Percentiles rank a stretch among this genome's conserved stretches.
Evolutionary conservation across 2,797 vertebrate genomes (phyloP).

Genomic region (Coccyzus lansbergi): DNA sequence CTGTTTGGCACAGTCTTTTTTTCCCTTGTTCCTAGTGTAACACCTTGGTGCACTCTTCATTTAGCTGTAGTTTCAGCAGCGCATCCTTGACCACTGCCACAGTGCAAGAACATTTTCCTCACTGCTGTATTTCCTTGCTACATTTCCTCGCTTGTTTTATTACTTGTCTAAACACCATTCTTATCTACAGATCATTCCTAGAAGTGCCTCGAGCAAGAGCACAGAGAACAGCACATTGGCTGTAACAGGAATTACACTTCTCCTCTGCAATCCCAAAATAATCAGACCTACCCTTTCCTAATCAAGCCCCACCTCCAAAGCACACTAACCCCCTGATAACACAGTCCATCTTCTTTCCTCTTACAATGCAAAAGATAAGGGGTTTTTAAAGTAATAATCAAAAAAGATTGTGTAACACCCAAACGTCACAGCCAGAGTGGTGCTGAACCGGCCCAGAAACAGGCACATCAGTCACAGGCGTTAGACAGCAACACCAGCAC

Average conservation of each 20-base stretch:
- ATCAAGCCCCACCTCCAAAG: not conserved
- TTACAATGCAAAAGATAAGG: not conserved
- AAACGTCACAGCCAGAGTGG: not conserved
- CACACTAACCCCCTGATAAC: not conserved
- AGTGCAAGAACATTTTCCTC: not conserved
- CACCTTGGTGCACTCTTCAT: not conserved
- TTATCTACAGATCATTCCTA: not conserved
- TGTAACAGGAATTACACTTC: not conserved
- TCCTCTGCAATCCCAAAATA: not conserved
- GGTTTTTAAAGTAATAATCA: too few relatives aligned
- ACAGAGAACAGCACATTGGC: not conserved
- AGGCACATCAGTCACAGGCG: not conserved
- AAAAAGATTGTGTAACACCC: not conserved
- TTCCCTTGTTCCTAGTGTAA: not conserved
- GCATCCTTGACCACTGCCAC: not conserved
- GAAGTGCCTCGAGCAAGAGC: not conserved
- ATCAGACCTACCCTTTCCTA: not conserved
- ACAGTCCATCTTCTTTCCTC: not conserved
- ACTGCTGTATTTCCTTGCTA: too few relatives aligned
- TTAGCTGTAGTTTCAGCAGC: not conserved
- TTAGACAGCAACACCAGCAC: not conserved
- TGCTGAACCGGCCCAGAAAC: not conserved
- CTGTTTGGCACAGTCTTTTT: too few relatives aligned
- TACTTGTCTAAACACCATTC: not conserved
- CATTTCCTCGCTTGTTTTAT: not conserved